Evolutionary conservation across 1,140 invertebrate species (phyloP).

Genomic region (Physella acuta): DNA sequence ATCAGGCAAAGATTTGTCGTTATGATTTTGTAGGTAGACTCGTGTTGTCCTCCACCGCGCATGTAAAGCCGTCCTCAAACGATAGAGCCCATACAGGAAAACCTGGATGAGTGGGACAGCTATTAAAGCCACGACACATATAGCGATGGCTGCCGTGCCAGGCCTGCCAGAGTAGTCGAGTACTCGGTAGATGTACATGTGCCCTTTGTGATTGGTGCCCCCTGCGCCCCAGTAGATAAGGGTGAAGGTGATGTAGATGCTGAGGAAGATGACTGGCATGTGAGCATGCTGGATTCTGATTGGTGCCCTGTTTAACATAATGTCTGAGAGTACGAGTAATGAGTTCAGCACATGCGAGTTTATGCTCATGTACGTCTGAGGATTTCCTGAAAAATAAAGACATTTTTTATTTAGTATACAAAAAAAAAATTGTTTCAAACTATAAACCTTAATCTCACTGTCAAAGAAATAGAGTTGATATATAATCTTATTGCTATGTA

Average conservation of each 20-base stretch:
- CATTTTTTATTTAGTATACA: too few relatives aligned
- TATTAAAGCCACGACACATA: slow-evolving; percentile 31
- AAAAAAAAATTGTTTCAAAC: too few relatives aligned
- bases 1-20: too few relatives aligned
- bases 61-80: slow-evolving; percentile 26
- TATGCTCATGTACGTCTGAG: slow-evolving; percentile 37
- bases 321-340: slow-evolving; percentile 73
- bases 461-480: too few relatives aligned
- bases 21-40: too few relatives aligned
- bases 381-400: slow-evolving; percentile 38
- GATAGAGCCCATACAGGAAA: slow-evolving; percentile 41
- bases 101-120: slow-evolving; percentile 39
- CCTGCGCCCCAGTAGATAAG: slow-evolving; percentile 73
- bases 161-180: slow-evolving; percentile 48
- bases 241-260: slow-evolving; percentile 72
- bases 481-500: too few relatives aligned
- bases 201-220: slow-evolving; percentile 64
- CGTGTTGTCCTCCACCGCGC: not conserved
- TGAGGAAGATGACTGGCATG: slow-evolving; percentile 68
- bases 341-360: slow-evolving; percentile 72
- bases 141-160: slow-evolving; percentile 28
- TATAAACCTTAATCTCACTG: too few relatives aligned
- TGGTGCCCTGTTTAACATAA: slow-evolving; percentile 71
- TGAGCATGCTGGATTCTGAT: slow-evolving; percentile 72
- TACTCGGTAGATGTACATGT: slow-evolving; percentile 50